Evolutionary conservation across 2,888 invertebrate genomes (phyloP), one percentile per base, ranked within the genome.

Genomic region (Drosophila melanosoma): DNA sequence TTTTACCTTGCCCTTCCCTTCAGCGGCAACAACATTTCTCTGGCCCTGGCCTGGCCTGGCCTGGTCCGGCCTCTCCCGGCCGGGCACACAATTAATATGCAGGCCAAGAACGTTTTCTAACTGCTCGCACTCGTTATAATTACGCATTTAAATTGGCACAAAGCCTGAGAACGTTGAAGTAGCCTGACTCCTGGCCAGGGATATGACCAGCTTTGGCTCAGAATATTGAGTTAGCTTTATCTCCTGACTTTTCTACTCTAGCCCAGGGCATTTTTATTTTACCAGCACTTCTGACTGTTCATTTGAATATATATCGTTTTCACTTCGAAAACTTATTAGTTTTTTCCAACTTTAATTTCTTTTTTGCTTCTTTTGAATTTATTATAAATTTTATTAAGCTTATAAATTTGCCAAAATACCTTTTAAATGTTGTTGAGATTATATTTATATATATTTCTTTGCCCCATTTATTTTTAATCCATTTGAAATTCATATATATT

Each of bases 91-190:
- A 87, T 87, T 89, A 87, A 89, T 87, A 89, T 87, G 89, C 85
- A 89, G 87, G 79, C 79, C 87, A 66, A 80, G 76, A 74, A 65
- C 76, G 57, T 45, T 66, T 70, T 79, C 69, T 67, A 79, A 83
- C 83, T 82, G 87, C 74, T 84, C 87, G 85, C 83, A 88, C 87
- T 87, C 80, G 85, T 87, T 87, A 87, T 89, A 89, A 89, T 89
- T 87, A 89, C 87, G 87, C 83, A 85, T 87, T 87, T 89, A 89
- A 89, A 87, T 87, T 87, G 89, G 82, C 81, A 84, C 87, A 84
- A 87, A 89, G 85, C 84, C 76, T 80, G 71, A 63, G 75, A 67
- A 58, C 57, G 45, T 8, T 4, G 48, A 35, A 35, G 36, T 11
- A 52, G 63, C 49, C 53, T 45, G 33, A 53, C 38, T 52, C 58